Evolutionary conservation across 2,113 vertebrate species (phyloP).

Genomic region (Aphelocoma coerulescens): DNA sequence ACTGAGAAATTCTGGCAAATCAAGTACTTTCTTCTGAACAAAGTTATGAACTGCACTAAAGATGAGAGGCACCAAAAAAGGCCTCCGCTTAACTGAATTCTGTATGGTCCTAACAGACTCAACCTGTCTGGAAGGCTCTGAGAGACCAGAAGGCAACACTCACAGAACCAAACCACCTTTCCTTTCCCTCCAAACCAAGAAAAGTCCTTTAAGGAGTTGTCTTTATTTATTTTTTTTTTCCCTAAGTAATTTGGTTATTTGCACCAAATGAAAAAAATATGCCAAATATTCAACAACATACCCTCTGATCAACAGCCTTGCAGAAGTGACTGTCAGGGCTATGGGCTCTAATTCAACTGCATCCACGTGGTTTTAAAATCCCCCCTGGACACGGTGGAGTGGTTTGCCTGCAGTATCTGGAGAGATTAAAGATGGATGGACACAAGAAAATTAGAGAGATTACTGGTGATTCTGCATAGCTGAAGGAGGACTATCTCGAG

Average conservation of each 20-base stretch:
- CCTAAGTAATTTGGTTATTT: conserved; percentile 26
- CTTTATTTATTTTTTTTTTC: background rate
- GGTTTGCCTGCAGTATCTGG: conserved; percentile 76
- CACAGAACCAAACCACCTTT: background rate
- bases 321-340: conserved; percentile 75
- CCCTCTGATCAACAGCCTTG: conserved; percentile 73
- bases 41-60: background rate
- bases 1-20: conserved; percentile 13
- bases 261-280: conserved; percentile 59
- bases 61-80: background rate
- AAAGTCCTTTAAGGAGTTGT: background rate
- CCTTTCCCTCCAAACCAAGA: background rate
- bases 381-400: conserved; percentile 67
- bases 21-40: background rate
- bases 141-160: background rate
- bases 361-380: conserved; percentile 72
- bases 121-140: background rate
- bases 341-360: conserved; percentile 73
- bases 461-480: conserved; percentile 68
- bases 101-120: background rate
- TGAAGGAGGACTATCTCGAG: conserved; percentile 64
- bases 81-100: background rate
- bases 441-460: conserved; percentile 78
- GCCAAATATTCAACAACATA: conserved; percentile 71
- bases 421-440: conserved; percentile 77